These are phyloP conservation scores for Oligia latruncula DNA, from an alignment of 2,888 invertebrate species.

Conservation along the genomic window DNA sequence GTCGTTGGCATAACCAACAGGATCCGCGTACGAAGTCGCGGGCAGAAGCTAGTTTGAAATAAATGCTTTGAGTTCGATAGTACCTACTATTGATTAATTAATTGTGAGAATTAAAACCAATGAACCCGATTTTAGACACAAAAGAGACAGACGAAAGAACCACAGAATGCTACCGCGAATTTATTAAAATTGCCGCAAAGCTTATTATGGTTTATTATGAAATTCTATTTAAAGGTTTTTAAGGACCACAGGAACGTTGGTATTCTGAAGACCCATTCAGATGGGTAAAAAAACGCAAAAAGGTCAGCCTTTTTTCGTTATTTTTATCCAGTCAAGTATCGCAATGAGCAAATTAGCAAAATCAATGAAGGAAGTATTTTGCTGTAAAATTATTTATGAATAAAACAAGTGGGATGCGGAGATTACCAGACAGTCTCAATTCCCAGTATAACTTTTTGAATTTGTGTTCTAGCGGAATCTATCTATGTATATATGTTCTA, in stretches of 20 bases:
- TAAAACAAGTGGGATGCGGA: background rate
- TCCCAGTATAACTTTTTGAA: no score
- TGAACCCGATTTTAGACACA: background rate
- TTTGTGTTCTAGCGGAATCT: conserved; percentile 16
- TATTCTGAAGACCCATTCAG: background rate
- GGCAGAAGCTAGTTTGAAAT: no score
- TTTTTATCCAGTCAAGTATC: background rate
- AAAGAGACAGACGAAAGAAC: background rate
- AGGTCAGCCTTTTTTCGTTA: background rate
- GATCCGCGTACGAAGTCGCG: no score
- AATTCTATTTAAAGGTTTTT: background rate
- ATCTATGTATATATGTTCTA: background rate
- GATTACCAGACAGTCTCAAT: background rate
- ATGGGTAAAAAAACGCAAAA: background rate
- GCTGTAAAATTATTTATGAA: background rate
- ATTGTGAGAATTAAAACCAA: background rate
- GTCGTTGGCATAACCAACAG: no score
- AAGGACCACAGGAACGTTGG: no score
- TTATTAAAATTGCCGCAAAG: background rate
- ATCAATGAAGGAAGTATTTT: background rate
- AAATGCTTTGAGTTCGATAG: no score
- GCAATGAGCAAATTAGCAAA: conserved; percentile 1
- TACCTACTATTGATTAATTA: no score
- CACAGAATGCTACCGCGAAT: background rate
- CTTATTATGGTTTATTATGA: background rate